Evolutionary conservation across 1,140 invertebrate species (phyloP), one percentile per base, ranked within the genome.

Genomic region (Trissolcus basalis): DNA sequence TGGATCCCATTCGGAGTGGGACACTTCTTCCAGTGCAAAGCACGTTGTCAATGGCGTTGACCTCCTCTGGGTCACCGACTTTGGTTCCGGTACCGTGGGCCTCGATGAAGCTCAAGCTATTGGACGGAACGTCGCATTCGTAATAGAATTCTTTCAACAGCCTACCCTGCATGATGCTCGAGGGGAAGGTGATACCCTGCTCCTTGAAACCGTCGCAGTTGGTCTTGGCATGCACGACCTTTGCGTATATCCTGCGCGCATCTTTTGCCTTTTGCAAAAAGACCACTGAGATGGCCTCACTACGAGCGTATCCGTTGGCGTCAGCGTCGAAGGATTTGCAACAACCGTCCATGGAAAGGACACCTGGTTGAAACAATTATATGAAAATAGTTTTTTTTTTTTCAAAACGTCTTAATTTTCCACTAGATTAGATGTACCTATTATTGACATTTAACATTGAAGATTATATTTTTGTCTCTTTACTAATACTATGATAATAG

Each of bases 131-230:
- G 19, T 91, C 90, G 72, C 94, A 93, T 80, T 98, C 96, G n/a
- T 91, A 86, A 82, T 98, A 98, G 77, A 97, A 95, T 80, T 97
- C 94, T 14, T 90, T 85, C 0, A 98, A 85, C 0, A 99, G 88
- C 50, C 90, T 86, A 67, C 93, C 92, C 86, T 99, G 97, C 53
- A 95, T 90, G 13, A 91, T 88, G 19, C 94, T 95, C 1, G 95
- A 96, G 0, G 97, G 97, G 83, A 96, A 98, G 0, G 96, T 97
- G 64, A 99, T 97, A 11, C 95, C 95, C 82, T 95, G 92, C 27
- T 93, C 91, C 84, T 97, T 98, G 85, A 93, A 95, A 8, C 94
- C 94, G 85, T 95, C 94, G 71, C 91, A 91, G 80, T 95, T 95
- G 4, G 90, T 92, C 80, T 93, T 94, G 1, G 90, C 90, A 60